These are phyloP conservation scores for Lasioglossum calceatum DNA, from an alignment of 2,888 invertebrate genomes.

Conservation along the genomic window DNA sequence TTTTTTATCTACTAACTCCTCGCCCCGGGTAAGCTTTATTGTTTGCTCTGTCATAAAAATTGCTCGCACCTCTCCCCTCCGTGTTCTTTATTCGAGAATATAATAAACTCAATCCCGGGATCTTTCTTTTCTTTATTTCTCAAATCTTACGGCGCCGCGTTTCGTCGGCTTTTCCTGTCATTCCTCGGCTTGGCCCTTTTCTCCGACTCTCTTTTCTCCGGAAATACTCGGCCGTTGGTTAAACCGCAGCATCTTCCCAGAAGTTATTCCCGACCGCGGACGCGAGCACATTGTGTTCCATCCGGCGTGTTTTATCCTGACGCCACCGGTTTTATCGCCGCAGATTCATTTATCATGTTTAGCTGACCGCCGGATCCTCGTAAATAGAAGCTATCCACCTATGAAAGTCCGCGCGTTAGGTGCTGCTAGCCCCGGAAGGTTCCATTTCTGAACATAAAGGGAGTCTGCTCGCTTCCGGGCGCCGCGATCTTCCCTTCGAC, in stretches of 20 bases:
- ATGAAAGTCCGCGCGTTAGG: neutral
- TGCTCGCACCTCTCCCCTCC: conserved; percentile 7
- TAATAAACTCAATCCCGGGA: conserved; percentile 43
- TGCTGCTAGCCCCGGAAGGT: neutral
- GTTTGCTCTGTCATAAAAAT: conserved; percentile 51
- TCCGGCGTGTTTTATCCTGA: conserved; percentile 22
- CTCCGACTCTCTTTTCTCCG: neutral
- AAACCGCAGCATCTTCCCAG: conserved; percentile 1
- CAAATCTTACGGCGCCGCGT: conserved; percentile 37
- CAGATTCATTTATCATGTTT: conserved; percentile 42
- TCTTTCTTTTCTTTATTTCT: conserved; percentile 21
- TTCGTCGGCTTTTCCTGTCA: conserved; percentile 19
- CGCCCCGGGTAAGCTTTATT: conserved; percentile 36
- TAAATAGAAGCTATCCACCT: conserved; percentile 1
- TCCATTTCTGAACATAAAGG: neutral
- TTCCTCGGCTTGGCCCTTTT: conserved; percentile 7
- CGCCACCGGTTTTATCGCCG: conserved; percentile 23
- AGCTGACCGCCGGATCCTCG: conserved; percentile 20
- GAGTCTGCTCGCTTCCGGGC: neutral
- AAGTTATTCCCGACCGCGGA: conserved; percentile 36
- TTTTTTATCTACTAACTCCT: neutral
- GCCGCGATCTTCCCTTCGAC: neutral
- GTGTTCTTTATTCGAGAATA: conserved; percentile 27
- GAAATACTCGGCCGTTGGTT: conserved; percentile 22
- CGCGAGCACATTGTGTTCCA: conserved; percentile 13